Percentiles rank a stretch among this genome's conserved stretches.
Conservation (phyloP, 2,888 invertebrate species). For the Tipula unca region DNA sequence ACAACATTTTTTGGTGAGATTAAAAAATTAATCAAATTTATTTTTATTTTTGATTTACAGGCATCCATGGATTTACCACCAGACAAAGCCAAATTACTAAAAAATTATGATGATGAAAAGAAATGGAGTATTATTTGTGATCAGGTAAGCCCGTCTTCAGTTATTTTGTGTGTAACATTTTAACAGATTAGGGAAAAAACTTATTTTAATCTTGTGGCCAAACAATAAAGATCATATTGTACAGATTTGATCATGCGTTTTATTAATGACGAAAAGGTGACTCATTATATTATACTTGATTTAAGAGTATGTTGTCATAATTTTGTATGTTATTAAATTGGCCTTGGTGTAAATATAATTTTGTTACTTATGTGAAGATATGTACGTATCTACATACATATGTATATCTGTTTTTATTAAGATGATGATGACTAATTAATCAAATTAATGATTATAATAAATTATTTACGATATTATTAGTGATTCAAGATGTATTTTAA, state of each 20-base stretch:
- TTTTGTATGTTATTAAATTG: not conserved
- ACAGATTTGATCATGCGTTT: not conserved
- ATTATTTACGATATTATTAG: not conserved
- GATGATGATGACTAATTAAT: not conserved
- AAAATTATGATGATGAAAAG: slow-evolving; percentile 93
- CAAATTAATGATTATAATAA: not conserved
- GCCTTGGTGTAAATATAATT: not conserved
- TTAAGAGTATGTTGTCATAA: not conserved
- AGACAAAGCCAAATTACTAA: slow-evolving; percentile 93
- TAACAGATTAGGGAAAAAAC: not conserved
- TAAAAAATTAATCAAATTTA: not conserved
- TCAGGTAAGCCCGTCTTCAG: slow-evolving; percentile 55
- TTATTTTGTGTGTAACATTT: not conserved
- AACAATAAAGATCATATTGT: not conserved
- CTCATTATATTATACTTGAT: not conserved
- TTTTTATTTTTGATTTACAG: slow-evolving; percentile 49
- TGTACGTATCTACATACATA: not conserved
- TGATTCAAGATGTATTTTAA: not conserved
- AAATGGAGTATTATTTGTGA: slow-evolving; percentile 99
- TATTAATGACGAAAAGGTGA: not conserved
- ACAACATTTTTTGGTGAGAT: no score
- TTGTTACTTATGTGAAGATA: not conserved
- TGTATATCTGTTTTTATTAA: not conserved
- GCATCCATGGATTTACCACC: slow-evolving; percentile 98
- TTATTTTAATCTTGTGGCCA: not conserved